A percentile compares a stretch with the other conserved stretches of the same genome.
phyloP scores from a whole-genome alignment of 2,113 vertebrate species.

The Poecile atricapillus region DNA sequence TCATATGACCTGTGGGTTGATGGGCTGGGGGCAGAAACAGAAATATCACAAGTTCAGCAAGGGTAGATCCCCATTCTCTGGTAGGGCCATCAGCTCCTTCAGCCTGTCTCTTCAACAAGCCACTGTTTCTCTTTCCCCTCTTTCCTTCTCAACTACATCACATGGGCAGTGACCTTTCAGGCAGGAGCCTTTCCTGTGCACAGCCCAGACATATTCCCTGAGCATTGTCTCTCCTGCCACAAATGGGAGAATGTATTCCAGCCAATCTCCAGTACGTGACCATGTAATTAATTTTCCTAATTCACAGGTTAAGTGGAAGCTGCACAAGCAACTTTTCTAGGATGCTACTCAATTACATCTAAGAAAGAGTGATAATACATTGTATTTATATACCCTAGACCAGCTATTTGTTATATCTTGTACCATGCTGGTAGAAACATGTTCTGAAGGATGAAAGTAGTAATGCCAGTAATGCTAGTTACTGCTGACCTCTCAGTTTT shows the following conservation, averaged over 20 bases:
- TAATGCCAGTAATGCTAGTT: not conserved
- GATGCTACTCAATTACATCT: not conserved
- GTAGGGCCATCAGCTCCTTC: not conserved
- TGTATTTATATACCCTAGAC: not conserved
- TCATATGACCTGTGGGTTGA: not conserved
- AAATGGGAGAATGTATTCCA: not conserved
- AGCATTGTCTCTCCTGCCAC: not conserved
- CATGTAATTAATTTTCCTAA: not conserved
- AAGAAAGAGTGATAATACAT: not conserved
- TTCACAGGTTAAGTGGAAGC: not conserved
- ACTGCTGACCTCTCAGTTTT: not conserved
- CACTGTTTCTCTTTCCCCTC: not conserved
- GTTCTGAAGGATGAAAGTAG: not conserved
- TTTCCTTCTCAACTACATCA: not conserved
- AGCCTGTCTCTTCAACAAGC: not conserved
- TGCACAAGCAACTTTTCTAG: not conserved
- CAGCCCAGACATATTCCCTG: accelerated
- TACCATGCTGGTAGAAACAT: not conserved
- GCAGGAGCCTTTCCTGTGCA: not conserved
- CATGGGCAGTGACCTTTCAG: not conserved
- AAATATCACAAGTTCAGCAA: not conserved
- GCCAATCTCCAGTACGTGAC: not conserved
- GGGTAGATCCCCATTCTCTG: not conserved
- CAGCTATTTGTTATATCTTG: not conserved
- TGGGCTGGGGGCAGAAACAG: not conserved